Evolutionary conservation across 2,888 invertebrate genomes (phyloP), one percentile per base, ranked within the genome.

Genomic region (Aporophyla lueneburgensis): DNA sequence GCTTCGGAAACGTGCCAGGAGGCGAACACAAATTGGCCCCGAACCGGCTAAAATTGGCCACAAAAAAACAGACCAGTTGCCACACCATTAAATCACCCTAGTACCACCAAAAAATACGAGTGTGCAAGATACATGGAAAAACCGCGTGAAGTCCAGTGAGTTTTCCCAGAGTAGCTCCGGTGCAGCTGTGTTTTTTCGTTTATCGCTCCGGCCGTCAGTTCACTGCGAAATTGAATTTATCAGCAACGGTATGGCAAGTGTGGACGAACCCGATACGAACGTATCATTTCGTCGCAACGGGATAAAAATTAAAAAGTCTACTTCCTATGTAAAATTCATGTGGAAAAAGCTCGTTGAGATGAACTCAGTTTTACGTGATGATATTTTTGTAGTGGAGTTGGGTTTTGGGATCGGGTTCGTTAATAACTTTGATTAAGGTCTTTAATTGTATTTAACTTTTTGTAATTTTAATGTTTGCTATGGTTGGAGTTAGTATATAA

Each of bases 211-310:
- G 72, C 83, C 83, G 90, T 91, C 93, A 91, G 89, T 81, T 86
- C 85, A 80, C 74, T 81, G 78, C 83, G 80, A 90, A 92, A 93
- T 93, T 93, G 92, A 92, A 93, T 93, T 93, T 92, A 89, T 93
- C 92, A 93, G 86, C 66, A 75, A 74, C 70, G 66, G 78, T 72
- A 84, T 81, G 74, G 86, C 86, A 84, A 83, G 87, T 87, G 86
- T 76, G 76, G 85, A 87, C 86, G 82, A 87, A 88, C 83, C 84
- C 83, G 76, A 84, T 80, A 70, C 74, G 40, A 75, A 84, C 85
- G 86, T 86, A 87, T 89, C 85, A 89, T 88, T 88, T 86, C 71
- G 76, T 76, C 33, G 68, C 27, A 56, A 51, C 33, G 24, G 33
- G 59, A 65, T 61, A 58, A 79, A 74, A 87, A 67, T 71, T 81